Conservation (phyloP, 2,113 vertebrate genomes). For the Sprattus sprattus region DNA sequence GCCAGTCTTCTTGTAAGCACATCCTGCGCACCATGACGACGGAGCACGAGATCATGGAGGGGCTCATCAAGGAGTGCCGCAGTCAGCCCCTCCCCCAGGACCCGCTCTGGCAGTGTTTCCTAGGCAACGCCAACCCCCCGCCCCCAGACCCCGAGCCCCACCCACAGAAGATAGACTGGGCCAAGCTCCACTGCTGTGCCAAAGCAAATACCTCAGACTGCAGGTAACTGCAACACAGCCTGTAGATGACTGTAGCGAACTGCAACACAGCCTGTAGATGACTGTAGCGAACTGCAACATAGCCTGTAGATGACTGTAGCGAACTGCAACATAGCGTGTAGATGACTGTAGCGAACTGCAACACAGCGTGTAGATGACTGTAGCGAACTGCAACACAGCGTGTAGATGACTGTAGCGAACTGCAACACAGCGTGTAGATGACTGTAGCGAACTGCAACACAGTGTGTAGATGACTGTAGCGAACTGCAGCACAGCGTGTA, state of each 20-base stretch:
- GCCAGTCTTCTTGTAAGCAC: slow-evolving; percentile 86
- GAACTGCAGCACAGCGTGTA: too few species aligned
- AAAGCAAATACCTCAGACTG: slow-evolving; percentile 94
- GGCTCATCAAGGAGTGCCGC: slow-evolving; percentile 88
- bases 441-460: too few species aligned
- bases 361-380: too few species aligned
- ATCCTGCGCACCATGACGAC: slow-evolving; percentile 95
- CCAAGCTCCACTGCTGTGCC: slow-evolving; percentile 96
- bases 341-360: too few species aligned
- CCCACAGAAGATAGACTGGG: slow-evolving; percentile 90
- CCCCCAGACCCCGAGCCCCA: slow-evolving; percentile 82
- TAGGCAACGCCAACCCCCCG: slow-evolving; percentile 85
- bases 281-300: too few species aligned
- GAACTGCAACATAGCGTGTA: too few species aligned
- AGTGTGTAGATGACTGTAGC: too few species aligned
- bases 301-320: too few species aligned
- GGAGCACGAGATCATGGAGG: slow-evolving; percentile 97
- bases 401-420: too few species aligned
- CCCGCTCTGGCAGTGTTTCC: slow-evolving; percentile 97
- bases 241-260: neutral
- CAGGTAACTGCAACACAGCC: slow-evolving; percentile 72
- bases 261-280: slow-evolving; percentile 29
- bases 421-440: too few species aligned
- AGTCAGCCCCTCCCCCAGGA: slow-evolving; percentile 95
- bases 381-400: too few species aligned